Percentiles rank a stretch among this genome's conserved stretches.
These are phyloP conservation scores for Metopia argyrocephala DNA, from an alignment of 2,888 invertebrate genomes.

Conservation along the genomic window DNA sequence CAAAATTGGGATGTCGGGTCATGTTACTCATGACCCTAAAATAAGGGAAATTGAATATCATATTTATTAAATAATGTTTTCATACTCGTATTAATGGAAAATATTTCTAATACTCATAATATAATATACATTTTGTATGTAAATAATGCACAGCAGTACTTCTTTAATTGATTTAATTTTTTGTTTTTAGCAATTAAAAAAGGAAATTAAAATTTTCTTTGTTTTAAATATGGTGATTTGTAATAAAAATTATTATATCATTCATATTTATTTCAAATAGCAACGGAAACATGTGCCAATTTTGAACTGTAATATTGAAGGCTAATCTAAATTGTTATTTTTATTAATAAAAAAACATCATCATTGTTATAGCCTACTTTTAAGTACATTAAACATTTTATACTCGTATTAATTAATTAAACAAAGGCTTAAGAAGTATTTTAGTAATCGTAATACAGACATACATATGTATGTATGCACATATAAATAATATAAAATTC, in stretches of 20 bases:
- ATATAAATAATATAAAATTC: not conserved
- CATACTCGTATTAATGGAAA: too few relatives aligned
- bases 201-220: not conserved
- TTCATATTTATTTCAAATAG: slow-evolving; percentile 21
- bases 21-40: too few relatives aligned
- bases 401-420: not conserved
- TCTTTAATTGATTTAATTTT: not conserved
- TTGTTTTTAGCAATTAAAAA: not conserved
- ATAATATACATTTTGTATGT: not conserved
- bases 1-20: too few relatives aligned
- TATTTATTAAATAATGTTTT: too few relatives aligned
- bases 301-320: slow-evolving; percentile 58
- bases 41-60: too few relatives aligned
- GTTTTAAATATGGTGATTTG: not conserved
- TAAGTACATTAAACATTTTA: not conserved
- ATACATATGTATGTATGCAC: too few relatives aligned
- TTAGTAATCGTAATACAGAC: too few relatives aligned
- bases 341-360: slow-evolving; percentile 7
- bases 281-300: slow-evolving; percentile 64
- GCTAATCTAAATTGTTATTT: slow-evolving; percentile 47
- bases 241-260: not conserved
- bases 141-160: not conserved
- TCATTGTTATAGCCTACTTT: slow-evolving; percentile 38
- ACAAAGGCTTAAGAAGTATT: slow-evolving; percentile 35
- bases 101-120: too few relatives aligned